Percentiles rank a stretch among this genome's conserved stretches.
Evolutionary conservation across 2,113 vertebrate species (phyloP).

Genomic region (Etheostoma cragini): DNA sequence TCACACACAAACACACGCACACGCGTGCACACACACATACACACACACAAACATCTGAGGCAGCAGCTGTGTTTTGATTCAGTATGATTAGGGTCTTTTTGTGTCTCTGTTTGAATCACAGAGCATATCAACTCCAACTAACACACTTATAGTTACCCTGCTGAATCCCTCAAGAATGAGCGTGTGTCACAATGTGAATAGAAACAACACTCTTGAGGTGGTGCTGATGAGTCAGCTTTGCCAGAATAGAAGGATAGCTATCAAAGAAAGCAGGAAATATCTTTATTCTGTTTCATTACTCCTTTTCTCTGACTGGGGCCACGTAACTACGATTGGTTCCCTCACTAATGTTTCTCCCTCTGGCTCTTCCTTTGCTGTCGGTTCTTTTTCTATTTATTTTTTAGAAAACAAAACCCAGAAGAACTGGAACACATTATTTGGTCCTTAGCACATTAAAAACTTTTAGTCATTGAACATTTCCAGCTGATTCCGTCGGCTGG

Average conservation of each 20-base stretch:
- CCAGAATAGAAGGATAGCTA: slow-evolving; percentile 18
- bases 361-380: background rate
- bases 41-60: slow-evolving; percentile 30
- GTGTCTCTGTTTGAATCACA: slow-evolving; percentile 61
- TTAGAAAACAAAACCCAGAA: background rate
- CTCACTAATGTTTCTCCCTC: slow-evolving; percentile 5
- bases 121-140: slow-evolving; percentile 51
- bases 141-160: slow-evolving; percentile 41
- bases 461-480: slow-evolving; percentile 6
- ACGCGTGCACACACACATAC: background rate
- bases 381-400: background rate
- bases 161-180: slow-evolving; percentile 37
- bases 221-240: slow-evolving; percentile 45
- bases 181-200: slow-evolving; percentile 40
- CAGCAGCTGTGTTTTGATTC: slow-evolving; percentile 75
- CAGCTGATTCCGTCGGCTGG: background rate
- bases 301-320: background rate
- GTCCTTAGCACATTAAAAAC: background rate
- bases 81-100: slow-evolving; percentile 66
- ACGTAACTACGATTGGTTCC: slow-evolving; percentile 20
- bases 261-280: slow-evolving; percentile 13
- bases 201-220: slow-evolving; percentile 30
- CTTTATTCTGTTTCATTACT: slow-evolving; percentile 25
- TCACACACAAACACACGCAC: slow-evolving; percentile 1
- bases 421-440: background rate